These are phyloP conservation scores for Tyrannus savana DNA, from an alignment of 2,113 vertebrate species.

Conservation along the genomic window DNA sequence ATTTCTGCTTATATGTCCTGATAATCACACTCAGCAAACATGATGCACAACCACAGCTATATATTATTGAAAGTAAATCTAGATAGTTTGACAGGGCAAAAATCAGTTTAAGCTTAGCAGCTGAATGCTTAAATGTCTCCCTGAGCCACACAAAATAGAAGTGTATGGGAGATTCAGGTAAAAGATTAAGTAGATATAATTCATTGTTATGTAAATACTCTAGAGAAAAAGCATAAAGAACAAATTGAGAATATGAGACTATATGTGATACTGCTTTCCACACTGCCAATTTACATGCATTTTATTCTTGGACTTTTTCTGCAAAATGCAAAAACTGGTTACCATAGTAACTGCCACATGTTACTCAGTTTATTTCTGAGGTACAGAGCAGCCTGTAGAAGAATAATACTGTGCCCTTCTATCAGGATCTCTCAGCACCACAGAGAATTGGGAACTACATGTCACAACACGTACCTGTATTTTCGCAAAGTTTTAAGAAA, in stretches of 20 bases:
- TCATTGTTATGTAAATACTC: conserved; percentile 6
- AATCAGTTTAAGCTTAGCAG: background rate
- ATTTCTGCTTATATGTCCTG: background rate
- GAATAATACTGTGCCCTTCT: conserved; percentile 23
- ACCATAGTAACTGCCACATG: conserved; percentile 70
- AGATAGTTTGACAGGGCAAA: background rate
- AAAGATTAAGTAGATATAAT: background rate
- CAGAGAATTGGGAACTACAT: background rate
- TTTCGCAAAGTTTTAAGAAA: background rate
- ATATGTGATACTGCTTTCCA: conserved; percentile 8
- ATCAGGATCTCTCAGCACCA: background rate
- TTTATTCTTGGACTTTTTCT: conserved; percentile 63
- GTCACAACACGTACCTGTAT: background rate
- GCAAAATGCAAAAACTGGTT: conserved; percentile 73
- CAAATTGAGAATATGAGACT: conserved; percentile 23
- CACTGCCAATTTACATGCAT: conserved; percentile 53
- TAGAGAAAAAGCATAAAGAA: background rate
- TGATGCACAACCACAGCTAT: background rate
- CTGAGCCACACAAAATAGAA: background rate
- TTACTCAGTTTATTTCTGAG: conserved; percentile 50
- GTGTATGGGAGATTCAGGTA: background rate
- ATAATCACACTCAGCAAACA: background rate
- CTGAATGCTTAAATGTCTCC: background rate
- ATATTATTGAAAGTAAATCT: background rate
- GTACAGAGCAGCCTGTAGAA: conserved; percentile 10